Percentiles rank a stretch among this genome's conserved stretches.
Evolutionary conservation across 2,797 vertebrate genomes (phyloP).

Genomic region (Merluccius polli): DNA sequence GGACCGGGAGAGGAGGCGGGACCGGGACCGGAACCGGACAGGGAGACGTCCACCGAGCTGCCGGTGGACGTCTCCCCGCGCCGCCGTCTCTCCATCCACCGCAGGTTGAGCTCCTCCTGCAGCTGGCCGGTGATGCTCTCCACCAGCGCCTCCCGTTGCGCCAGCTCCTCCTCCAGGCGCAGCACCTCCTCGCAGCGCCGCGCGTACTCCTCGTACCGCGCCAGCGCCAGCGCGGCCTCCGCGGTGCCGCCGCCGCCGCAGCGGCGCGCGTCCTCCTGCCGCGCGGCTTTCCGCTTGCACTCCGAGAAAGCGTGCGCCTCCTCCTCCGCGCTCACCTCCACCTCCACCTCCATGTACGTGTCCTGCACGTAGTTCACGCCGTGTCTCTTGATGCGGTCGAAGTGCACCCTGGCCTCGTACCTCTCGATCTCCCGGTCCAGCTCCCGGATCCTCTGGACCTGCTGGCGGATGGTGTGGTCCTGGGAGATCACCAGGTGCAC

Average conservation of each 20-base stretch:
- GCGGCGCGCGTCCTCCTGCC: slow-evolving; percentile 38
- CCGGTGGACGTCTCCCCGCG: slow-evolving; percentile 70
- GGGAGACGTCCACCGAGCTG: slow-evolving; percentile 49
- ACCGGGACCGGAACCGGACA: too few species aligned
- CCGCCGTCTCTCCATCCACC: slow-evolving; percentile 91
- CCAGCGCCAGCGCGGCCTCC: too few species aligned
- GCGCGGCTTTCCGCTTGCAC: slow-evolving; percentile 30
- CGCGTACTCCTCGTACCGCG: slow-evolving; percentile 81
- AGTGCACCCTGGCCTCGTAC: slow-evolving; percentile 87
- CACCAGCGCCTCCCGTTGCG: slow-evolving; percentile 83
- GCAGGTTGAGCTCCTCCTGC: slow-evolving; percentile 89
- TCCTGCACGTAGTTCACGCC: slow-evolving; percentile 97
- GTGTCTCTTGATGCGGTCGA: slow-evolving; percentile 86
- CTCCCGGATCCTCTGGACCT: slow-evolving; percentile 87
- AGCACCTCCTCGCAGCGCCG: slow-evolving; percentile 82
- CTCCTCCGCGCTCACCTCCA: slow-evolving; percentile 62
- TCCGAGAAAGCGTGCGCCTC: slow-evolving; percentile 38
- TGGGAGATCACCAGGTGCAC: slow-evolving; percentile 95
- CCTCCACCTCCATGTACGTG: slow-evolving; percentile 90
- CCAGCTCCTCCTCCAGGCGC: slow-evolving; percentile 83
- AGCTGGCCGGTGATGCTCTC: slow-evolving; percentile 86
- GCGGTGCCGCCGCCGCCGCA: slow-evolving; percentile 44
- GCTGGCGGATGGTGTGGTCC: slow-evolving; percentile 96
- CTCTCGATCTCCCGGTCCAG: slow-evolving; percentile 91
- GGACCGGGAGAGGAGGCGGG: slow-evolving; percentile 2